Evolutionary conservation across 2,113 vertebrate species (phyloP).

Genomic region (Grammomys dolichurus): DNA sequence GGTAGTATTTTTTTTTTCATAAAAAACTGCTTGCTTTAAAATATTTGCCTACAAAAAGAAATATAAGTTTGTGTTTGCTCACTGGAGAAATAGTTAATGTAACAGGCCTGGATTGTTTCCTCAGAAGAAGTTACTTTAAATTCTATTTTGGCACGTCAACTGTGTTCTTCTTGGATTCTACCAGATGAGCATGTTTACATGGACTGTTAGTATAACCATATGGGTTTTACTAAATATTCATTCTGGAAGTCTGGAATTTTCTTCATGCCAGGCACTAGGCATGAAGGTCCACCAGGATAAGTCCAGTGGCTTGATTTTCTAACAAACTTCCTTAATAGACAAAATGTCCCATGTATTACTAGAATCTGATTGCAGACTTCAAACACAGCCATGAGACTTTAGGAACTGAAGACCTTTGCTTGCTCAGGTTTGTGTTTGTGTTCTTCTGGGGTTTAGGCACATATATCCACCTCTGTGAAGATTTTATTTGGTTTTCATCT

Average conservation of each 20-base stretch:
- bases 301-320: neutral
- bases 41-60: neutral
- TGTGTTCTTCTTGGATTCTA: neutral
- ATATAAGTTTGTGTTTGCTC: neutral
- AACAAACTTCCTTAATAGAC: neutral
- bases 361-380: neutral
- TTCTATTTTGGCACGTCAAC: neutral
- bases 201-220: neutral
- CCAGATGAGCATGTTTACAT: neutral
- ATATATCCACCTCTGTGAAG: neutral
- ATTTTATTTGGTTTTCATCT: neutral
- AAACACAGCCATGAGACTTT: neutral
- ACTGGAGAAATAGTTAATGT: neutral
- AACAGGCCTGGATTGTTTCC: neutral
- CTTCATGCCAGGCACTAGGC: neutral
- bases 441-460: neutral
- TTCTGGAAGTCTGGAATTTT: neutral
- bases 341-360: neutral
- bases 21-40: neutral
- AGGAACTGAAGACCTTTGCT: neutral
- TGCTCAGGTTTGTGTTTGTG: neutral
- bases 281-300: neutral
- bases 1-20: too few relatives aligned
- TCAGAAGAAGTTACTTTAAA: neutral
- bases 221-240: slow-evolving; percentile 10